A percentile compares a stretch with the other conserved stretches of the same genome.
Evolutionary conservation across 2,888 invertebrate species (phyloP).

Genomic region (Scaptodrosophila latifasciaeformis): DNA sequence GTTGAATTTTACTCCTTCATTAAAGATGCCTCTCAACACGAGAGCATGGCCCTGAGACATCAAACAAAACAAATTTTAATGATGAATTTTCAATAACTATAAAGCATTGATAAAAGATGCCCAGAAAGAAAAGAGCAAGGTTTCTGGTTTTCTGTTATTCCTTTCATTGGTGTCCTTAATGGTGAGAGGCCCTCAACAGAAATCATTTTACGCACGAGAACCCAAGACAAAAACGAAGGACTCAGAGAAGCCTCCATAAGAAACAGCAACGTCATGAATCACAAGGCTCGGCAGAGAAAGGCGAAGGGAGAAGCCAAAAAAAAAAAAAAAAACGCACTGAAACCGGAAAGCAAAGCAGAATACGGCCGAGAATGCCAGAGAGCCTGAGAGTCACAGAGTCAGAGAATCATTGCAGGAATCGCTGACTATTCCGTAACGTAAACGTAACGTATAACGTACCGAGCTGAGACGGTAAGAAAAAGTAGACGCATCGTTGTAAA

Average conservation of each 20-base stretch:
- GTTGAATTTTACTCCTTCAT: too few relatives aligned
- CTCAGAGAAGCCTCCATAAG: too few relatives aligned
- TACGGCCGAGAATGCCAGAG: not conserved
- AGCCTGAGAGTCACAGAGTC: slow-evolving; percentile 39
- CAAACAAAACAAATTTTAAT: slow-evolving; percentile 24
- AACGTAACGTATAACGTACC: too few relatives aligned
- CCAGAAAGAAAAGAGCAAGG: slow-evolving; percentile 30
- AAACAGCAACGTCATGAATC: slow-evolving; percentile 61
- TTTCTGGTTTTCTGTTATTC: too few relatives aligned
- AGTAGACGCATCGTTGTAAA: slow-evolving; percentile 35
- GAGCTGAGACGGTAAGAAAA: slow-evolving; percentile 36
- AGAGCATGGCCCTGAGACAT: too few relatives aligned
- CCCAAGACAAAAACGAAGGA: slow-evolving; percentile 10
- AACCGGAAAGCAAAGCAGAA: slow-evolving; percentile 6
- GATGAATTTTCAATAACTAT: slow-evolving; percentile 43
- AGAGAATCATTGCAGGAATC: slow-evolving; percentile 27
- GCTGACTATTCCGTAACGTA: too few relatives aligned
- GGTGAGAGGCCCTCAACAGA: slow-evolving; percentile 28
- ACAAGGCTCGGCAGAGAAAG: slow-evolving; percentile 28
- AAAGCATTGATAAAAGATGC: slow-evolving; percentile 46
- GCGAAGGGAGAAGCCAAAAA: slow-evolving; percentile 3
- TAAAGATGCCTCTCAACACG: too few relatives aligned
- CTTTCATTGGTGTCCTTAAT: not conserved
- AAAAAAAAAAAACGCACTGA: not conserved
- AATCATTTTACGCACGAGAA: slow-evolving; percentile 57